phyloP scores from a whole-genome alignment of 2,888 invertebrate species.

The Tinea semifulvella region DNA sequence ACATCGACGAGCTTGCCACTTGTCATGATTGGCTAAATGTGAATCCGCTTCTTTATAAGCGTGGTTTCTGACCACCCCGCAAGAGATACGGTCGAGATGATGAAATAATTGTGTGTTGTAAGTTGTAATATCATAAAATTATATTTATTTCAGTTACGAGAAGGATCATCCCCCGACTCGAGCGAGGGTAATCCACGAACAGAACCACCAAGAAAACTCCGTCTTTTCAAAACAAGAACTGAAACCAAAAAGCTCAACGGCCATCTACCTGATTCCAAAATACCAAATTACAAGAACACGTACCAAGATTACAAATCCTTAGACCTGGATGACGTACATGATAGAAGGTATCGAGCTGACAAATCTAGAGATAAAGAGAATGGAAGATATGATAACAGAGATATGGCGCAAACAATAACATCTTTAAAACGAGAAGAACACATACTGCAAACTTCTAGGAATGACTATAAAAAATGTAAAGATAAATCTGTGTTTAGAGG shows the following conservation, averaged over 20 bases:
- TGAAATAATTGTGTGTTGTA: too few relatives aligned
- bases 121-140: too few relatives aligned
- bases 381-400: constrained; percentile 47
- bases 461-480: constrained; percentile 56
- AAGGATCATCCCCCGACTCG: constrained; percentile 69
- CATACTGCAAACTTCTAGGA: constrained; percentile 53
- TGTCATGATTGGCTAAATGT: too few relatives aligned
- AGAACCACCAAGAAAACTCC: constrained; percentile 64
- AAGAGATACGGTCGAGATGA: too few relatives aligned
- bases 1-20: too few relatives aligned
- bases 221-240: constrained; percentile 78
- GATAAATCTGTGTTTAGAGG: constrained; percentile 57
- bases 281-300: constrained; percentile 34
- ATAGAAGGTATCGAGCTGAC: constrained; percentile 51
- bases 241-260: constrained; percentile 70
- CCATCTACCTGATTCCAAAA: constrained; percentile 34
- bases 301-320: constrained; percentile 49
- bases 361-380: constrained; percentile 55
- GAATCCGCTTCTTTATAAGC: too few relatives aligned
- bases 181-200: constrained; percentile 59
- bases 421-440: constrained; percentile 56
- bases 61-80: too few relatives aligned
- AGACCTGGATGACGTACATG: constrained; percentile 34
- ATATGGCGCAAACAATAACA: constrained; percentile 50
- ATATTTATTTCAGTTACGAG: constrained; percentile 38